Conservation (phyloP, 2,888 invertebrate species). For the Laspeyria flexula region DNA sequence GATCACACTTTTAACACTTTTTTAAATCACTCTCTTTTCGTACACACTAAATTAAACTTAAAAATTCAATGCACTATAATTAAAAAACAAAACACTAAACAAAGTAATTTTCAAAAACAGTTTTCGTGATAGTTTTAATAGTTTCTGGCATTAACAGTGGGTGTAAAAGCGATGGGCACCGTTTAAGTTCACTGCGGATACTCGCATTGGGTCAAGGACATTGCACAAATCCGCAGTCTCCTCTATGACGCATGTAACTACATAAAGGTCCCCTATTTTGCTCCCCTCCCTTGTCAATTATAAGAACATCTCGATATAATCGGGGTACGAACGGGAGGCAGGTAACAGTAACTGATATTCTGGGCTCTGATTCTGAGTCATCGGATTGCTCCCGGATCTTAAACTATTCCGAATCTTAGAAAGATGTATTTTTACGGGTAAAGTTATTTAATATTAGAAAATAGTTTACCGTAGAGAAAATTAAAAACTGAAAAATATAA, state of each 20-base stretch:
- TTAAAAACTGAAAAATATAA: no score
- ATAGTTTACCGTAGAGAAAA: no score
- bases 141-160: neutral
- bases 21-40: no score
- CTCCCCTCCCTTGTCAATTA: constrained; percentile 12
- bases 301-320: neutral
- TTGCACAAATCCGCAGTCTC: constrained; percentile 64
- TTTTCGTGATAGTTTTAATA: neutral
- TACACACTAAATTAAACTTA: no score
- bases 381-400: no score
- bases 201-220: constrained; percentile 69
- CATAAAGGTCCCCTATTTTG: constrained; percentile 1
- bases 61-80: no score
- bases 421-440: no score
- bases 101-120: no score
- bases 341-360: neutral
- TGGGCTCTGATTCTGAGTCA: no score
- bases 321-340: neutral
- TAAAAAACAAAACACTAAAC: neutral
- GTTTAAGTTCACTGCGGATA: constrained; percentile 58
- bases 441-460: no score
- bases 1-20: no score
- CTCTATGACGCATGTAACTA: constrained; percentile 33
- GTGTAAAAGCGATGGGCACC: constrained; percentile 9
- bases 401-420: no score